Conservation (phyloP, 2,113 vertebrate species). For the Halcyon senegalensis region DNA sequence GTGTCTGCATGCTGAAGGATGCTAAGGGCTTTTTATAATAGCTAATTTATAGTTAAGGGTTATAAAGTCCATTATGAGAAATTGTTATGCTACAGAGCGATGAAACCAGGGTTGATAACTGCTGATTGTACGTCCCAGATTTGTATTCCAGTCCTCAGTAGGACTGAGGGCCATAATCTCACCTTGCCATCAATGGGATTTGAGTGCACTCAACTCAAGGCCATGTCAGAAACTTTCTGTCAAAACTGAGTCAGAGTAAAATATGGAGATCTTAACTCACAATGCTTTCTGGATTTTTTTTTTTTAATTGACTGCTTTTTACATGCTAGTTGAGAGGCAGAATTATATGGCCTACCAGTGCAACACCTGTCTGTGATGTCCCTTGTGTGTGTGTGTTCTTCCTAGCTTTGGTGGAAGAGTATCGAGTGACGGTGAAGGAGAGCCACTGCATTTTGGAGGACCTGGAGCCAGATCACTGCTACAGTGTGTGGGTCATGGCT, state of each 20-base stretch:
- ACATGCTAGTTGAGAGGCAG: background rate
- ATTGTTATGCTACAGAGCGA: rapidly evolving
- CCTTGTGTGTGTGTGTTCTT: background rate
- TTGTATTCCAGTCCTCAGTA: background rate
- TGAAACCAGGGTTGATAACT: background rate
- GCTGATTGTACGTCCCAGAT: background rate
- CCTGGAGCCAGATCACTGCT: conserved; percentile 88
- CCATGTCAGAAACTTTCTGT: background rate
- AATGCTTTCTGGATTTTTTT: background rate
- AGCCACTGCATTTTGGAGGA: conserved; percentile 95
- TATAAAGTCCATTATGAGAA: background rate
- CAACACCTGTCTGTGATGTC: background rate
- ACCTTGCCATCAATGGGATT: background rate
- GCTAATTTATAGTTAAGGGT: background rate
- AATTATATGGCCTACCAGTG: background rate
- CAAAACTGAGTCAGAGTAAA: background rate
- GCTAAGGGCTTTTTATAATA: background rate
- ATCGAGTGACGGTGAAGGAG: conserved; percentile 95
- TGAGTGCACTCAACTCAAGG: background rate
- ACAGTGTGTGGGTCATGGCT: conserved; percentile 97
- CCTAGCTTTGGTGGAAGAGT: conserved; percentile 90
- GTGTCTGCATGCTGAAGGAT: background rate
- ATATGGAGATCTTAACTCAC: background rate
- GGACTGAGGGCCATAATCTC: background rate
- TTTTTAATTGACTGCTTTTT: background rate